Evolutionary conservation across 2,888 invertebrate species (phyloP).

Genomic region (Invenusta paracnida): DNA sequence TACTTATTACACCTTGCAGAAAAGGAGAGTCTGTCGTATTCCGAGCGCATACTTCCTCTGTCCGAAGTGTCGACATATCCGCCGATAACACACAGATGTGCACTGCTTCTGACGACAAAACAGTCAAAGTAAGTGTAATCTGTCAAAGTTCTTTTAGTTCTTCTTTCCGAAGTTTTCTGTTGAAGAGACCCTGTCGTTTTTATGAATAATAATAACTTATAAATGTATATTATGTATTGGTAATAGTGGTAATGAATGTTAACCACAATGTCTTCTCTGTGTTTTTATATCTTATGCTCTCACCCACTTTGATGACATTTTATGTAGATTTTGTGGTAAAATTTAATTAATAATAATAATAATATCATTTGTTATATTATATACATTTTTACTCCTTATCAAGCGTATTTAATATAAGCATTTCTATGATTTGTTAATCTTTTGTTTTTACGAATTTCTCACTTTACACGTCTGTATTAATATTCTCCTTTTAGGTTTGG

Average conservation of each 20-base stretch:
- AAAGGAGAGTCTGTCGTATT: constrained; percentile 70
- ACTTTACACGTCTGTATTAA: too few relatives aligned
- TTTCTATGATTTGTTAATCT: too few relatives aligned
- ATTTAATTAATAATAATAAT: too few relatives aligned
- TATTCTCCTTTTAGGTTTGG: constrained; percentile 61
- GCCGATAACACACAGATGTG: constrained; percentile 64
- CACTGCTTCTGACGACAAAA: constrained; percentile 61
- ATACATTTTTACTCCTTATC: too few relatives aligned
- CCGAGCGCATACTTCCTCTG: constrained; percentile 74
- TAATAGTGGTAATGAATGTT: background rate
- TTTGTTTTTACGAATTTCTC: too few relatives aligned
- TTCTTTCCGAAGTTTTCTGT: too few relatives aligned
- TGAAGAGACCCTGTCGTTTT: too few relatives aligned
- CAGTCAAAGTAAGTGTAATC: constrained; percentile 59
- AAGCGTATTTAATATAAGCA: too few relatives aligned
- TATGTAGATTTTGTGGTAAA: too few relatives aligned
- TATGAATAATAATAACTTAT: background rate
- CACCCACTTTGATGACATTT: too few relatives aligned
- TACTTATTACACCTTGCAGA: constrained; percentile 48
- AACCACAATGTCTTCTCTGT: too few relatives aligned
- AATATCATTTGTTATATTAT: background rate
- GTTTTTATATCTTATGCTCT: too few relatives aligned
- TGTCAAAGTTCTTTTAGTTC: constrained; percentile 3
- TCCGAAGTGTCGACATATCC: constrained; percentile 77
- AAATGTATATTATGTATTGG: background rate